Evolutionary conservation across 2,888 invertebrate species (phyloP).

Genomic region (Creontiades dilutus): DNA sequence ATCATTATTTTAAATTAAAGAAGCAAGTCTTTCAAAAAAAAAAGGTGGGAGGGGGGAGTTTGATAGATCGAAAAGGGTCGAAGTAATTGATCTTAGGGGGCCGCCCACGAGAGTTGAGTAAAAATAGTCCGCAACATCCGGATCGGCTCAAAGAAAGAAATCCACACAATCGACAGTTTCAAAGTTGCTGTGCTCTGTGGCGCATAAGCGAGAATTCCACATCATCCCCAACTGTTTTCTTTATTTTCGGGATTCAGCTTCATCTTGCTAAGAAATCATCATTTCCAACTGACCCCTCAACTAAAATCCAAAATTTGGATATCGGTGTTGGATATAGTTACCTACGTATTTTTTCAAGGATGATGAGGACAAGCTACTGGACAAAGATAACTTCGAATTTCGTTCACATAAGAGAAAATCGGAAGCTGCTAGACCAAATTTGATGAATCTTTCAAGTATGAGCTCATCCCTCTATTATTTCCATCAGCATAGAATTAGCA

Average conservation of each 20-base stretch:
- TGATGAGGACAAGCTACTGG: too few relatives aligned
- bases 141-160: not conserved
- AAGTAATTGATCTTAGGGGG: conserved; percentile 55
- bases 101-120: not conserved
- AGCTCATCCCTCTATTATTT: too few relatives aligned
- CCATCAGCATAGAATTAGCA: too few relatives aligned
- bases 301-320: too few relatives aligned
- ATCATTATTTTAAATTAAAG: not conserved
- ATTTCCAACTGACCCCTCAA: not conserved
- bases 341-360: too few relatives aligned
- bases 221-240: not conserved
- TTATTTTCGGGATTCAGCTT: not conserved
- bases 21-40: too few relatives aligned
- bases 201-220: not conserved
- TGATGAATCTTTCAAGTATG: too few relatives aligned
- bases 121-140: not conserved
- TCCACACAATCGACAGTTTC: not conserved
- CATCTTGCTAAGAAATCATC: not conserved
- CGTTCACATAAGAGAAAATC: too few relatives aligned
- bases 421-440: too few relatives aligned
- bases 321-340: too few relatives aligned
- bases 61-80: conserved; percentile 37
- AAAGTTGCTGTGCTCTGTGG: not conserved
- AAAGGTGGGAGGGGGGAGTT: not conserved
- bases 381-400: too few relatives aligned